These are phyloP conservation scores for Omphaloscelis lunosa DNA, from an alignment of 2,888 invertebrate genomes.

Conservation along the genomic window DNA sequence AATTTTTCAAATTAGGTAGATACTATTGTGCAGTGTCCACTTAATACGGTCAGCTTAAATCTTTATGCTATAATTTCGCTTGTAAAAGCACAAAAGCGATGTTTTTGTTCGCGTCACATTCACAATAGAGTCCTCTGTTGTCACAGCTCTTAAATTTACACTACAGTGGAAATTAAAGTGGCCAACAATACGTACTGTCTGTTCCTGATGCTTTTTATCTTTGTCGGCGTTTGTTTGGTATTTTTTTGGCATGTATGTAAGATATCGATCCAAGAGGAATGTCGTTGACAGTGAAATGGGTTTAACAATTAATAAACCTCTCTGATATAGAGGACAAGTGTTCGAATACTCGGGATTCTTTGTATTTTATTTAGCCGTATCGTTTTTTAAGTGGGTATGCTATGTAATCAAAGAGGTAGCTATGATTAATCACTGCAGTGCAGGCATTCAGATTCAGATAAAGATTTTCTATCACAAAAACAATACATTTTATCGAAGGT, in stretches of 20 bases:
- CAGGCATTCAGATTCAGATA: constrained; percentile 34
- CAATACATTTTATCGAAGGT: constrained; percentile 36
- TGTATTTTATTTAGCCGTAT: constrained; percentile 59
- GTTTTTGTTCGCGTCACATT: constrained; percentile 82
- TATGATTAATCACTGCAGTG: constrained; percentile 46
- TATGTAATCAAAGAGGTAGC: constrained; percentile 28
- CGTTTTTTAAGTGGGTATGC: constrained; percentile 42
- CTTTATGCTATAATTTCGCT: constrained; percentile 76
- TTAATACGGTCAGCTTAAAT: constrained; percentile 80
- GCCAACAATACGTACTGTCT: constrained; percentile 85
- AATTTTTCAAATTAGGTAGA: constrained; percentile 21
- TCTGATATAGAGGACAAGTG: constrained; percentile 79
- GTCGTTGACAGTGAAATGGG: constrained; percentile 90
- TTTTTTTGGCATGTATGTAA: constrained; percentile 80
- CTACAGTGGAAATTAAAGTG: constrained; percentile 89
- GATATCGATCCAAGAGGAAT: constrained; percentile 86
- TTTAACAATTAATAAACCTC: constrained; percentile 89
- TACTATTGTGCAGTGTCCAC: constrained; percentile 73
- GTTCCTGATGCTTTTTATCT: constrained; percentile 84
- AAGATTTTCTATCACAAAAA: constrained; percentile 35
- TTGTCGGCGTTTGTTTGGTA: constrained; percentile 80
- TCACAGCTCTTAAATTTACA: constrained; percentile 89
- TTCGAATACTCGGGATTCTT: constrained; percentile 79
- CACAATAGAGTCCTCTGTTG: constrained; percentile 83
- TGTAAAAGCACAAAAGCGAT: constrained; percentile 80